A percentile compares a stretch with the other conserved stretches of the same genome.
phyloP scores from a whole-genome alignment of 2,888 invertebrate species.

The Brachylomia viminalis region DNA sequence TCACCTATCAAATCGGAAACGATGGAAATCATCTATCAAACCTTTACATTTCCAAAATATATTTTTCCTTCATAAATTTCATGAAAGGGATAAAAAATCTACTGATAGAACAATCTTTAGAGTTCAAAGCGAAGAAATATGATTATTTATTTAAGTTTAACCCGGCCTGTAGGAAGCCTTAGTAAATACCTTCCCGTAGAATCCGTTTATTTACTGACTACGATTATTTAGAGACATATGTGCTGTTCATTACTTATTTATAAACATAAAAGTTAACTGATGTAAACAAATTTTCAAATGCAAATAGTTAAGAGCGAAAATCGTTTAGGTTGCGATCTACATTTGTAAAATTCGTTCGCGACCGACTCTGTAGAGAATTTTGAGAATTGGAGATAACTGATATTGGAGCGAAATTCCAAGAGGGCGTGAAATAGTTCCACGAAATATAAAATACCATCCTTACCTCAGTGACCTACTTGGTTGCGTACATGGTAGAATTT shows the following conservation, averaged over 20 bases:
- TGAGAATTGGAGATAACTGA: conserved; percentile 70
- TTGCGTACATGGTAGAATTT: conserved; percentile 42
- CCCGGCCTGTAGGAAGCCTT: conserved; percentile 33
- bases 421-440: conserved; percentile 74
- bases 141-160: conserved; percentile 53
- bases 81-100: conserved; percentile 59
- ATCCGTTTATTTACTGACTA: conserved; percentile 31
- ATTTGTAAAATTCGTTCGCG: conserved; percentile 70
- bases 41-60: conserved; percentile 46
- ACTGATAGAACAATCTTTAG: conserved; percentile 43
- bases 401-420: conserved; percentile 70
- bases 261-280: not conserved
- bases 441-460: conserved; percentile 70
- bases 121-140: conserved; percentile 53
- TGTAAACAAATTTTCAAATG: not conserved
- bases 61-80: conserved; percentile 39
- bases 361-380: conserved; percentile 67
- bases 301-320: conserved; percentile 38
- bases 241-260: not conserved
- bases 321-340: conserved; percentile 64
- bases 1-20: conserved; percentile 36
- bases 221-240: conserved; percentile 4
- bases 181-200: conserved; percentile 22
- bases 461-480: conserved; percentile 60
- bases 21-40: conserved; percentile 62